These are phyloP conservation scores for Liparis tanakae DNA, from an alignment of 2,797 vertebrate species.

Conservation along the genomic window DNA sequence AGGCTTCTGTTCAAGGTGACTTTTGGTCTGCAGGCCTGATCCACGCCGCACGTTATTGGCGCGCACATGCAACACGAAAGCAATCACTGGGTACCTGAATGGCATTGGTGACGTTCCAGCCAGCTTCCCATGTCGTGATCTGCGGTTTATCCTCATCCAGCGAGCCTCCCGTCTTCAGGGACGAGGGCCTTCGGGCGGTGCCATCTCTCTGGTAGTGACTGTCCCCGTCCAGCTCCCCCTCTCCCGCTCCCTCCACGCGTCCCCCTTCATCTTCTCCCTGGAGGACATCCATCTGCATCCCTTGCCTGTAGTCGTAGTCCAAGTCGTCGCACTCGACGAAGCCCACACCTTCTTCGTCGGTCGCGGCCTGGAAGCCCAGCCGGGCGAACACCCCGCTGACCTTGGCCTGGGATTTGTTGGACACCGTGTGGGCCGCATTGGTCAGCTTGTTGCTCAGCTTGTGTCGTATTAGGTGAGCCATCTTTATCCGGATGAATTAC, in stretches of 20 bases:
- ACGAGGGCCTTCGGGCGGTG: constrained; percentile 82
- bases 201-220: constrained; percentile 93
- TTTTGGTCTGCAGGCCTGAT: constrained; percentile 50
- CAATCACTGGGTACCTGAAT: constrained; percentile 88
- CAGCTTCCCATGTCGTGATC: constrained; percentile 96
- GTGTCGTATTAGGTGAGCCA: constrained; percentile 94
- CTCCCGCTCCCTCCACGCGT: constrained; percentile 76
- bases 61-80: background rate
- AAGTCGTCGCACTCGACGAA: constrained; percentile 94
- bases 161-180: constrained; percentile 84
- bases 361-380: constrained; percentile 95
- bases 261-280: constrained; percentile 84
- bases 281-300: constrained; percentile 94
- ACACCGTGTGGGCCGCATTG: constrained; percentile 91
- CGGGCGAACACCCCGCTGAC: constrained; percentile 95
- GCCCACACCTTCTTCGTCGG: constrained; percentile 92
- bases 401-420: constrained; percentile 95
- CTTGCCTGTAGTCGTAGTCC: constrained; percentile 94
- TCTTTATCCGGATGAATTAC: constrained; percentile 59
- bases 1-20: constrained; percentile 65
- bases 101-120: constrained; percentile 98
- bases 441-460: constrained; percentile 94
- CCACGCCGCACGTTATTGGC: background rate
- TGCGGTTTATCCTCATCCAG: constrained; percentile 89
- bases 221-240: constrained; percentile 87